A percentile compares a stretch with the other conserved stretches of the same genome.
Conservation (phyloP, 2,113 vertebrate species). For the Percopsis transmontana region DNA sequence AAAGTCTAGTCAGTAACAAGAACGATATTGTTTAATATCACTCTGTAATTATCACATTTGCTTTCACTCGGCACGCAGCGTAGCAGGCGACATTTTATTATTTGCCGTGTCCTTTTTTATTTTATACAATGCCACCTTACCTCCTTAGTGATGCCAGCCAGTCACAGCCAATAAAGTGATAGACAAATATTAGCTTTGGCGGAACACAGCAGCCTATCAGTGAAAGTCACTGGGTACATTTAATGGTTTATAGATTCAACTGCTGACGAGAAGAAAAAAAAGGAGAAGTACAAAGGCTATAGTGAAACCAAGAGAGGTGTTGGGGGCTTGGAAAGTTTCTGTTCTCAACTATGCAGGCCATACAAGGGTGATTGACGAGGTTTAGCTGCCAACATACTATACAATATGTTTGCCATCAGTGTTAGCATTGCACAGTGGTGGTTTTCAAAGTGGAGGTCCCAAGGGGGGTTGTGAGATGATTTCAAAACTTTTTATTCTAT, state of each 20-base stretch:
- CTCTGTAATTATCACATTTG: slow-evolving; percentile 36
- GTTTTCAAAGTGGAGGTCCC: no score
- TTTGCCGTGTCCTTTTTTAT: slow-evolving; percentile 31
- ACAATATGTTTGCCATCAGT: no score
- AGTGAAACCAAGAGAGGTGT: slow-evolving; percentile 10
- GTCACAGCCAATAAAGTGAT: slow-evolving; percentile 74
- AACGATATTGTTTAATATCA: slow-evolving; percentile 41
- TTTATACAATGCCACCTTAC: slow-evolving; percentile 27
- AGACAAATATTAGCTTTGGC: slow-evolving; percentile 89
- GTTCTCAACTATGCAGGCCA: neutral
- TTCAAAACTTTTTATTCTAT: no score
- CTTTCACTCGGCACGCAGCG: slow-evolving; percentile 36
- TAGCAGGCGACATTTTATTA: slow-evolving; percentile 46
- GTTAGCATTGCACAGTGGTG: no score
- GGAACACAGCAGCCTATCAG: slow-evolving; percentile 73
- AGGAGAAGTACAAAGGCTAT: slow-evolving; percentile 33
- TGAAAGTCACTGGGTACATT: slow-evolving; percentile 68
- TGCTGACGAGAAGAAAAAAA: slow-evolving; percentile 71
- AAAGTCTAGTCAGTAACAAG: slow-evolving; percentile 25
- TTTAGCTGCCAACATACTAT: no score
- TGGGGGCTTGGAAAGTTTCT: slow-evolving; percentile 1
- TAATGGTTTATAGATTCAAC: slow-evolving; percentile 82
- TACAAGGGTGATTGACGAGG: no score
- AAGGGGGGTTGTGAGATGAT: no score
- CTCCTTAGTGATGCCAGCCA: slow-evolving; percentile 59